Conservation (phyloP, 2,888 invertebrate species). For the Euphydryas editha region DNA sequence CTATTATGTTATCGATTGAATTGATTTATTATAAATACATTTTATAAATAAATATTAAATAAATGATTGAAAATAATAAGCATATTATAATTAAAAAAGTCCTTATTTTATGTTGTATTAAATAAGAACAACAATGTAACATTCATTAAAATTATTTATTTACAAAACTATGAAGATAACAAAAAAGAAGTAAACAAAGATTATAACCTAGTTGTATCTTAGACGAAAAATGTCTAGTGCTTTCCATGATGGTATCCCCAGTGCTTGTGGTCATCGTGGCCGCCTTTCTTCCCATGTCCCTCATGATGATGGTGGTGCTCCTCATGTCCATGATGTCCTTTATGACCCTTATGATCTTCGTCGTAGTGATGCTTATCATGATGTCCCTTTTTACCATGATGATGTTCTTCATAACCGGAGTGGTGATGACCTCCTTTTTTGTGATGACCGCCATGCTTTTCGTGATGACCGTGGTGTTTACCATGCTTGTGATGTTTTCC, state of each 20-base stretch:
- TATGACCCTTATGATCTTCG: slow-evolving; percentile 91
- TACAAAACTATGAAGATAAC: slow-evolving; percentile 61
- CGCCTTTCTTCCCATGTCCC: slow-evolving; percentile 91
- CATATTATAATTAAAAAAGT: no score
- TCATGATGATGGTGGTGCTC: slow-evolving; percentile 89
- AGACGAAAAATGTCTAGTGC: slow-evolving; percentile 66
- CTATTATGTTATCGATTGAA: slow-evolving; percentile 1
- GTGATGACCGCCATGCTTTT: slow-evolving; percentile 89
- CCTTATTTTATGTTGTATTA: no score
- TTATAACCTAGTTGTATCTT: slow-evolving; percentile 57
- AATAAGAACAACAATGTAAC: background rate
- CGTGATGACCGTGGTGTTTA: slow-evolving; percentile 90
- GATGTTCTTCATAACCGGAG: slow-evolving; percentile 89
- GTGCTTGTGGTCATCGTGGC: slow-evolving; percentile 89
- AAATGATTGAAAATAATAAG: background rate
- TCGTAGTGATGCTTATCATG: slow-evolving; percentile 92
- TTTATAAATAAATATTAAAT: background rate
- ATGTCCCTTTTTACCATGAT: slow-evolving; percentile 92
- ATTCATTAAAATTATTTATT: slow-evolving; percentile 58
- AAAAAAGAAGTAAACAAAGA: slow-evolving; percentile 57
- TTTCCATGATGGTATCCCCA: slow-evolving; percentile 87
- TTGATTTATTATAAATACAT: slow-evolving; percentile 30
- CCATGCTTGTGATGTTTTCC: slow-evolving; percentile 93
- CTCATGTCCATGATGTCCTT: slow-evolving; percentile 90
- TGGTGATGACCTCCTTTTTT: slow-evolving; percentile 92